phyloP scores from a whole-genome alignment of 2,888 invertebrate species.

The Asteroscopus sphinx region DNA sequence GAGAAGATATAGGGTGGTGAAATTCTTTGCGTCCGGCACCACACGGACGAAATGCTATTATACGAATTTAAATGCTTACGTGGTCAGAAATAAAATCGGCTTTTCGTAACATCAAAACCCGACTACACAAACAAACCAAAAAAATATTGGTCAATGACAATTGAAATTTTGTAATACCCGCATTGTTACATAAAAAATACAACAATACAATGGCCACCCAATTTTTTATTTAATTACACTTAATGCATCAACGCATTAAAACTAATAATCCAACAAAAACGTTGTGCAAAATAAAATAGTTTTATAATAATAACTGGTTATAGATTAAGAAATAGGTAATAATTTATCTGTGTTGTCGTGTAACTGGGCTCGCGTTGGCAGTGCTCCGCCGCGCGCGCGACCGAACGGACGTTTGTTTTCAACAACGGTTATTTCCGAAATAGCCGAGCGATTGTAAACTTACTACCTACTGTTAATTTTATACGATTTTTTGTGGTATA shows the following conservation, averaged over 20 bases:
- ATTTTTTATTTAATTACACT: slow-evolving; percentile 35
- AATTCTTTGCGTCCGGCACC: too few species aligned
- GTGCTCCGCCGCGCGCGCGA: slow-evolving; percentile 69
- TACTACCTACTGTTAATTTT: slow-evolving; percentile 70
- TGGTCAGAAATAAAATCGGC: not conserved
- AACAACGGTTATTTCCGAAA: slow-evolving; percentile 75
- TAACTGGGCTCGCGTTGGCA: slow-evolving; percentile 60
- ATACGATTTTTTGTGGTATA: slow-evolving; percentile 42
- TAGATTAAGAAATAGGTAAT: slow-evolving; percentile 77
- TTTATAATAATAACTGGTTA: slow-evolving; percentile 66
- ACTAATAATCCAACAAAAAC: slow-evolving; percentile 50
- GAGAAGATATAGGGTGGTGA: too few species aligned
- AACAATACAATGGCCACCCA: slow-evolving; percentile 18
- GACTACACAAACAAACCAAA: slow-evolving; percentile 18
- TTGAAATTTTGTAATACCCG: slow-evolving; percentile 37
- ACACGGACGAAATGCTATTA: too few species aligned
- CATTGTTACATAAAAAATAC: slow-evolving; percentile 43
- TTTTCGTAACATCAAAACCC: slow-evolving; percentile 10
- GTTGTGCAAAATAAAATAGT: slow-evolving; percentile 65
- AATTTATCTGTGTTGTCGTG: slow-evolving; percentile 66
- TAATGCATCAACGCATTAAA: slow-evolving; percentile 45
- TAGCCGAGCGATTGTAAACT: slow-evolving; percentile 80
- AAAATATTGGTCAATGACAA: slow-evolving; percentile 51
- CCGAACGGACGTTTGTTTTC: slow-evolving; percentile 68
- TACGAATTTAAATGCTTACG: too few species aligned